Base-by-base conservation (phyloP, 2,888 invertebrate species). In the Orgyia antiqua region DNA sequence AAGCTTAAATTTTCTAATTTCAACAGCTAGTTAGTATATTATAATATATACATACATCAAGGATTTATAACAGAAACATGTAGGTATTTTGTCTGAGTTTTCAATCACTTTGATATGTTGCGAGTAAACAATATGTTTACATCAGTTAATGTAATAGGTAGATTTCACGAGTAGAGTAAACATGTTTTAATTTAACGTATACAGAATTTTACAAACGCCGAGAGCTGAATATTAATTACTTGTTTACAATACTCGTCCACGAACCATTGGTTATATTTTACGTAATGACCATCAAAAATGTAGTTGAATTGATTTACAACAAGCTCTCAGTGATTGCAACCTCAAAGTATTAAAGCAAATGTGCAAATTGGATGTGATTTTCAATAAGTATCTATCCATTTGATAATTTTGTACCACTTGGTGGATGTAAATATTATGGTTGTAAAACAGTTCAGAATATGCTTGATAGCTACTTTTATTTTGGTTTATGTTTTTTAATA, bases 301-400 rank as follows among this genome's bases (percentile, higher is more conserved):
- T 61, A 68, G 74, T 77, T 76, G 82, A 78, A 68, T 65, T 86
- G 83, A 84, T 83, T 84, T 84, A 84, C 58, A 55, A 45, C 53
- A 30, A 45, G 42, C 49, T 56, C 56, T 47, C 59, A 71, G 63
- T 72, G 72, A 77, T 77, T 67, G 59, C 58, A 48, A 58, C 63
- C 48, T 67, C 66, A 60, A 61, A 68, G 64, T 68, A 68, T 62
- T 58, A 59, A 56, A 51, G 46, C 57, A 43, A 36, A 46, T 44
- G 68, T 71, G 75, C 68, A 78, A 77, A 72, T 71, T 73, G 72
- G 71, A 61, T 58, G 53, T 49, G 46, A 49, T 55, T 58, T 72
- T 79, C 75, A 82, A 73, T 78, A 73, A 68, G 66, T 54, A 67
- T 55, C 61, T 68, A 64, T 79, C 76, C 76, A 78, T 80, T 80